Base-by-base conservation (phyloP, 2,888 invertebrate species). In the Hololepta plana region DNA sequence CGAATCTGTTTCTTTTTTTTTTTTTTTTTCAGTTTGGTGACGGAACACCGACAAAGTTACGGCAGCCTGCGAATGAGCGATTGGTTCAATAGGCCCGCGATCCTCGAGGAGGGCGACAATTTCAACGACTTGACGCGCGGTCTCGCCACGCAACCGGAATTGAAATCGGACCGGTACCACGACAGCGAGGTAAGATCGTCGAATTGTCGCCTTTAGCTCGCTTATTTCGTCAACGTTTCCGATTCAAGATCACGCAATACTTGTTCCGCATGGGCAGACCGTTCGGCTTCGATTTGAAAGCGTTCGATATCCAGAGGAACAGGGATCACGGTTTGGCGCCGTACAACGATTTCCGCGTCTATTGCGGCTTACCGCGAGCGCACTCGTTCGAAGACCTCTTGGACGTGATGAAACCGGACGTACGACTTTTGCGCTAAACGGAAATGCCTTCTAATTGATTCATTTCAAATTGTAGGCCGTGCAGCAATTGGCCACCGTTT, bases 301-400 rank as follows among this genome's bases (percentile, higher is more conserved):
- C 87, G 1, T 67, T 72, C 15, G 85, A 87, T 44, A 72, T 88
- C 34, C 87, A 88, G 47, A 66, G 88, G 34, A 79, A 80, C 36
- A 66, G 88, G 24, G 88, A 88, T 50, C 87, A 88, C 43, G 87
- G 80, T 7, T 56, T 88, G 15, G 79, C 75, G 3, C 67, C 71
- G 0, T 88, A 88, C 51, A 72, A 75, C 31, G 67, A 72, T 30
- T 74, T 73, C 42, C 63, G 93, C 28, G 68, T 70, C 6, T 73
- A 72, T 35, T 84, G 84, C 43, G 77, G 79, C 1, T 51, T 84
- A 6, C 61, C 64, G 1, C 67, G 68, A 23, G 84, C 80, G 0
- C 53, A 54, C 12, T 53, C 51, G 1, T 85, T 82, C 62, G 51
- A 67, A 16, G 81, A 76, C 31, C 74, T 76, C 52, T 45, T 55